A percentile compares a stretch with the other conserved stretches of the same genome.
Evolutionary conservation across 2,888 invertebrate genomes (phyloP).

Genomic region (Platycnemis pennipes): DNA sequence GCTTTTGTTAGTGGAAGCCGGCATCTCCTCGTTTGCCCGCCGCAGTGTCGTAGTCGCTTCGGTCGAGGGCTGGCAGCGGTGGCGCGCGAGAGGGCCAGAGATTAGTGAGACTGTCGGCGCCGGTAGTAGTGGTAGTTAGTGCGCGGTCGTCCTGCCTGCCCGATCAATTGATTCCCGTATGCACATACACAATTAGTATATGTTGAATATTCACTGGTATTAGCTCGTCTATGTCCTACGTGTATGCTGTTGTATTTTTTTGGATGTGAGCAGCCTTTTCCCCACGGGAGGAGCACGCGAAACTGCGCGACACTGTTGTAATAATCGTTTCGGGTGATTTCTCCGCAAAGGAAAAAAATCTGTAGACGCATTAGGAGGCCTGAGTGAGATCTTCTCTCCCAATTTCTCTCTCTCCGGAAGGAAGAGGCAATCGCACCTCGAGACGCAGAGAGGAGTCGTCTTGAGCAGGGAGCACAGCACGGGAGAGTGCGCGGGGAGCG

Average conservation of each 20-base stretch:
- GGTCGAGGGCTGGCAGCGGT: constrained; percentile 66
- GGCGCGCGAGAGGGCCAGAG: constrained; percentile 63
- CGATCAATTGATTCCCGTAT: constrained; percentile 64
- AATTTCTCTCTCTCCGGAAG: not conserved
- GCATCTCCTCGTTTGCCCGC: constrained; percentile 66
- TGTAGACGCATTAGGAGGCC: not conserved
- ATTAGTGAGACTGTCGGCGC: constrained; percentile 68
- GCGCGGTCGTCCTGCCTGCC: constrained; percentile 67
- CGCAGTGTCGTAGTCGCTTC: constrained; percentile 68
- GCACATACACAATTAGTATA: constrained; percentile 14
- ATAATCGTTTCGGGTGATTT: constrained; percentile 49
- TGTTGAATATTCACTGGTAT: not conserved
- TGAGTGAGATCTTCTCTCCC: constrained; percentile 5
- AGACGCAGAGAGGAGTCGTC: not conserved
- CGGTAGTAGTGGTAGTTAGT: constrained; percentile 67
- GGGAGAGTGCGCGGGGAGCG: not conserved
- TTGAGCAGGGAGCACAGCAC: not conserved
- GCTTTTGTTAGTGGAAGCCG: constrained; percentile 68
- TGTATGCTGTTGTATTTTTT: constrained; percentile 54
- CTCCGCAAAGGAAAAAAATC: constrained; percentile 30
- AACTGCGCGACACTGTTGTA: constrained; percentile 1
- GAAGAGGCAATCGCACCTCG: not conserved
- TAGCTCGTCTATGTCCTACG: constrained; percentile 17
- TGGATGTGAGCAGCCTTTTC: constrained; percentile 55
- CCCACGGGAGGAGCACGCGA: not conserved